Conservation (phyloP, 2,888 invertebrate species). For the Erannis defoliaria region DNA sequence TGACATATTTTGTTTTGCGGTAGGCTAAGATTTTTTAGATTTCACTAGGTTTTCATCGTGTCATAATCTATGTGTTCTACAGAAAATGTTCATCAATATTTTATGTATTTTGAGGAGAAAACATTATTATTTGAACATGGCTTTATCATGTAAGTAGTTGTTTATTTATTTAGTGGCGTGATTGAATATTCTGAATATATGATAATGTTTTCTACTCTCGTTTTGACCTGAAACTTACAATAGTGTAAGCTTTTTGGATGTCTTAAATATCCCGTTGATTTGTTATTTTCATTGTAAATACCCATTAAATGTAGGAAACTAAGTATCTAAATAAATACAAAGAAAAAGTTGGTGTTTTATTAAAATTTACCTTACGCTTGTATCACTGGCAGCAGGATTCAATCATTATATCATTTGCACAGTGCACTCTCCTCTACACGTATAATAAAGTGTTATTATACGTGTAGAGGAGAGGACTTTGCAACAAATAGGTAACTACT, state of each 20-base stretch:
- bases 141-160: constrained; percentile 8
- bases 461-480: too few species aligned
- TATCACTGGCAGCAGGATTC: neutral
- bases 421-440: too few species aligned
- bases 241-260: constrained; percentile 41
- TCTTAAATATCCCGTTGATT: constrained; percentile 45
- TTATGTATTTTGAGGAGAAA: constrained; percentile 12
- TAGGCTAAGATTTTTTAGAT: constrained; percentile 8
- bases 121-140: constrained; percentile 19
- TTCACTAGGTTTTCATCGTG: constrained; percentile 7
- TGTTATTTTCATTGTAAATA: constrained; percentile 57
- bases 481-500: too few species aligned
- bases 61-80: constrained; percentile 15
- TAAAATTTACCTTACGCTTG: neutral
- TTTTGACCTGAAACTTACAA: constrained; percentile 27
- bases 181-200: constrained; percentile 10
- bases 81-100: neutral
- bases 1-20: constrained; percentile 20
- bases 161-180: constrained; percentile 30
- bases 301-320: constrained; percentile 37
- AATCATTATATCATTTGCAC: neutral
- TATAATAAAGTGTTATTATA: too few species aligned
- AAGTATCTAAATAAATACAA: constrained; percentile 40
- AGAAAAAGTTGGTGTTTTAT: neutral
- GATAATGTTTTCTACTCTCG: constrained; percentile 40